Base-by-base conservation (phyloP, 92 coral and sea anemone species). In the Porites divaricata region DNA sequence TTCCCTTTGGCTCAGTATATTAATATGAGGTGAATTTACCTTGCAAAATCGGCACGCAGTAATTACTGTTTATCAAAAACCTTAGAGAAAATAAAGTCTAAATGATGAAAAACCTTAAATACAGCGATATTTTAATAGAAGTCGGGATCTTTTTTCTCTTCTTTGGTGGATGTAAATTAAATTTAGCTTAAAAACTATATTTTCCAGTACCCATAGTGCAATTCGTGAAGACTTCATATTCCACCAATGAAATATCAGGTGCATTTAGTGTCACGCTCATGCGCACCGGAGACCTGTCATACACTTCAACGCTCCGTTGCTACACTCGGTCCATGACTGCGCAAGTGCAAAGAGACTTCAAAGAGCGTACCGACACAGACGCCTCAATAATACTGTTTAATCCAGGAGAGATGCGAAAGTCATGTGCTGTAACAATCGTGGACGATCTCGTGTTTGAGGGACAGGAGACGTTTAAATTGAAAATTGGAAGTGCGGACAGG, bases 251-350 rank as follows among this genome's bases (percentile, higher is more conserved):
- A 86, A 86, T 83, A 28, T 65, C 76, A 23, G 90, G 90, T 10
- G 78, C 90, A 24, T 62, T 90, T n/a, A 81, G 81, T 63, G 95
- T 94, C 6, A 58, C 75, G 48, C 87, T 96, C 66, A 86, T 90
- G 82, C 98, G 99, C 75, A 87, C 87, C 71, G 99, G 99, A 54
- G 99, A 96, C 88, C 79, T 96, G 68, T 70, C 90, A 77, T 85
- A 9, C 19, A 72, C 80, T 12, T 90, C 99, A 28, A 57, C 92
- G 23, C 96, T 96, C 28, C 89, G 95, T 35, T 96, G 99, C 41
- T 96, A 91, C 89, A 96, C 98, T 1, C 96, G 98, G 16, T 98
- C 95, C 70, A 81, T 65, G 78, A 59, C 98, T 5, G 98, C 99
- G 67, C 84, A 70, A 19, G 99, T 92, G 63, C 93, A 88, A 4